These are phyloP conservation scores for Sebastes oblongus DNA, from an alignment of 2,797 vertebrate genomes.

Conservation along the genomic window DNA sequence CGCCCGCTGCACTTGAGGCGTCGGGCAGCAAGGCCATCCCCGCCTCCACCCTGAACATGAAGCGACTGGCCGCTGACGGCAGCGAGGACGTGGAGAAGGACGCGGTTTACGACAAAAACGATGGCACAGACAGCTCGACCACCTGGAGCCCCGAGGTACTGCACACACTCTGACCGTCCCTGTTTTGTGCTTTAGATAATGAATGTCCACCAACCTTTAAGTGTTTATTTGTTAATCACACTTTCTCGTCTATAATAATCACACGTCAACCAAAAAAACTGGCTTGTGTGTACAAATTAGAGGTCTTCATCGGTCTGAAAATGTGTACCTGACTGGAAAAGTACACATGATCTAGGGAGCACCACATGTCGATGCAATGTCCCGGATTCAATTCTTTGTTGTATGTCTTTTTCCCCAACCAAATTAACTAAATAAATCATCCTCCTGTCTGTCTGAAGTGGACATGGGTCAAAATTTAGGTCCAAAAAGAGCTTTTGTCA, in stretches of 20 bases:
- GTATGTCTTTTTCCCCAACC: too few species aligned
- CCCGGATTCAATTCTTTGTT: too few species aligned
- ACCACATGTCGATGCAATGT: too few species aligned
- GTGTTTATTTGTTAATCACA: too few species aligned
- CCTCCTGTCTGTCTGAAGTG: not conserved
- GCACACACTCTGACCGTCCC: not conserved
- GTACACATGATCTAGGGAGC: too few species aligned
- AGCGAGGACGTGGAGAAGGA: constrained; percentile 75
- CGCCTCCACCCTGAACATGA: constrained; percentile 30
- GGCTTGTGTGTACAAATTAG: too few species aligned
- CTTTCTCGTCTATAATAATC: too few species aligned
- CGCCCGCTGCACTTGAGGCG: constrained; percentile 12
- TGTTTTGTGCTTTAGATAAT: not conserved
- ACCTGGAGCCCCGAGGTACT: constrained; percentile 91
- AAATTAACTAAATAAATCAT: not conserved
- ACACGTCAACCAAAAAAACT: too few species aligned
- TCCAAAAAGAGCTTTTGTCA: not conserved
- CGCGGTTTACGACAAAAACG: constrained; percentile 77
- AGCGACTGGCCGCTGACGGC: constrained; percentile 72
- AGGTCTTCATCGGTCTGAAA: too few species aligned
- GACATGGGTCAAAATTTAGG: not conserved
- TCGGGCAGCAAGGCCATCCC: not conserved
- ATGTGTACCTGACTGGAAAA: too few species aligned
- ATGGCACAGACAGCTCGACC: constrained; percentile 85
- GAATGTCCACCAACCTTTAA: not conserved